A percentile compares a stretch with the other conserved stretches of the same genome.
phyloP scores from a whole-genome alignment of 2,888 invertebrate species.

The Agonopterix arenella region DNA sequence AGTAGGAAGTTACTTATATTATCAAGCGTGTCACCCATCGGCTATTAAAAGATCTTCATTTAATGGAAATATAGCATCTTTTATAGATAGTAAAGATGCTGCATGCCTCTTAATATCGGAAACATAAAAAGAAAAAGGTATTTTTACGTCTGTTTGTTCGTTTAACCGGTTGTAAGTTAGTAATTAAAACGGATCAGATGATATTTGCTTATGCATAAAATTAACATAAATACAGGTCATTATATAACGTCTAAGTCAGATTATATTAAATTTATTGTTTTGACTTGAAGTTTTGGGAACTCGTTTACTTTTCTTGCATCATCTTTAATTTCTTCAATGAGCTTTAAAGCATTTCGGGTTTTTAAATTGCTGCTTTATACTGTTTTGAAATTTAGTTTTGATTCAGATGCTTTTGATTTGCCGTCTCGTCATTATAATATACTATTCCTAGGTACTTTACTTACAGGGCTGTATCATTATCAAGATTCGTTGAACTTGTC shows the following conservation, averaged over 20 bases:
- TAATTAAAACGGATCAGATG: slow-evolving; percentile 50
- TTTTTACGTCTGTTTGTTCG: slow-evolving; percentile 32
- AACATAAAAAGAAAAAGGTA: slow-evolving; percentile 21
- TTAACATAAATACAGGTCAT: slow-evolving; percentile 46
- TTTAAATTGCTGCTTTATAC: too few species aligned
- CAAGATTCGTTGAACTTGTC: too few species aligned
- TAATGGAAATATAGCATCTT: not conserved
- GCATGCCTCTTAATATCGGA: slow-evolving; percentile 13
- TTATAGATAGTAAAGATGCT: not conserved
- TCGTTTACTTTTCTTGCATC: too few species aligned
- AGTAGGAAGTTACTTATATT: not conserved
- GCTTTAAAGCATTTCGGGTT: too few species aligned
- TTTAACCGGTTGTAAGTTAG: slow-evolving; percentile 29
- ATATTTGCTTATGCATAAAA: slow-evolving; percentile 59
- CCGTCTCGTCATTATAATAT: too few species aligned
- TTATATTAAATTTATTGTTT: slow-evolving; percentile 16
- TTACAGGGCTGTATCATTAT: too few species aligned
- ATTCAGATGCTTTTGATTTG: too few species aligned
- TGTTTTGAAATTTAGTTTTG: too few species aligned
- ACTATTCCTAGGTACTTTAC: too few species aligned
- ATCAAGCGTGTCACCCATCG: not conserved
- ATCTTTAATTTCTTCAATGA: too few species aligned
- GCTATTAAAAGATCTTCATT: not conserved
- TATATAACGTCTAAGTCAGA: slow-evolving; percentile 23
- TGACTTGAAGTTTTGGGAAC: not conserved